Evolutionary conservation across 2,113 vertebrate genomes (phyloP).

Genomic region (Barbus barbus): DNA sequence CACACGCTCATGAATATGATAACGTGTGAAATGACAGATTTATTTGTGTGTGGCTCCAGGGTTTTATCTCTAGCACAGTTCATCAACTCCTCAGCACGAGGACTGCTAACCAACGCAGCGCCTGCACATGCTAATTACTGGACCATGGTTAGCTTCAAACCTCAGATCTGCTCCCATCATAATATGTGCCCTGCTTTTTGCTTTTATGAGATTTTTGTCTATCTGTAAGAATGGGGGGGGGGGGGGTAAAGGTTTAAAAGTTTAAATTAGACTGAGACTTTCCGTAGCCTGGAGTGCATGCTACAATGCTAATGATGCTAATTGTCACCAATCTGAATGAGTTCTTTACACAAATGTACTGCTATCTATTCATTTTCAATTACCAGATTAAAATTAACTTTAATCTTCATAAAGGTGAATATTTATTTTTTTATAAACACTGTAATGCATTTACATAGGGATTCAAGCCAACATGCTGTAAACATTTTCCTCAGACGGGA

Average conservation of each 20-base stretch:
- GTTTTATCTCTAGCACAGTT: conserved; percentile 96
- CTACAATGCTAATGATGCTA: conserved; percentile 26
- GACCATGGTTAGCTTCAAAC: conserved; percentile 67
- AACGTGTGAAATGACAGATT: conserved; percentile 81
- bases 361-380: neutral
- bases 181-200: conserved; percentile 46
- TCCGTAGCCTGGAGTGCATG: neutral
- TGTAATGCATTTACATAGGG: neutral
- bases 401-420: neutral
- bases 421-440: neutral
- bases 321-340: conserved; percentile 6
- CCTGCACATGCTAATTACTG: conserved; percentile 69
- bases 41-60: conserved; percentile 85
- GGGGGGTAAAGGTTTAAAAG: conserved; percentile 14
- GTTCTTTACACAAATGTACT: neutral
- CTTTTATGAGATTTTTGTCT: conserved; percentile 38
- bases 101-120: conserved; percentile 60
- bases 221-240: conserved; percentile 23
- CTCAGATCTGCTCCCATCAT: conserved; percentile 40
- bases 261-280: conserved; percentile 12
- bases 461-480: neutral
- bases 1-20: conserved; percentile 53
- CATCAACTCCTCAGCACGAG: conserved; percentile 99
- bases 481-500: conserved; percentile 12
- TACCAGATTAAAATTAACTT: neutral